phyloP scores from a whole-genome alignment of 2,888 invertebrate genomes.

The Pandemis cinnamomeana region DNA sequence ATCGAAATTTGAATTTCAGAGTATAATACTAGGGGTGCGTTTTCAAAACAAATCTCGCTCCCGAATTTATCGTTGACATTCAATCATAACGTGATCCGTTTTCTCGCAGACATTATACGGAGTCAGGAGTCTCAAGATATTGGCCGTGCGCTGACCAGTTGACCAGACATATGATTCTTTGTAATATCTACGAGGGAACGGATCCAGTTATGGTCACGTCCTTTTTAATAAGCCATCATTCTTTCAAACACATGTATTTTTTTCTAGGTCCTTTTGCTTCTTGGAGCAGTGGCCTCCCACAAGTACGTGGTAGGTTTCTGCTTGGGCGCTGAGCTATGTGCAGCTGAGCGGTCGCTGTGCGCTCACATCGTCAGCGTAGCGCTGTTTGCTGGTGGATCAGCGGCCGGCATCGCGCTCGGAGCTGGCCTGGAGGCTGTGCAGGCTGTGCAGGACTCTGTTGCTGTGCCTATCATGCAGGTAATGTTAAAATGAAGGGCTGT shows the following conservation, averaged over 20 bases:
- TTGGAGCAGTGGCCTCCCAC: conserved; percentile 90
- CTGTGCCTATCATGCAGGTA: conserved; percentile 87
- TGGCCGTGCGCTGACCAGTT: too few relatives aligned
- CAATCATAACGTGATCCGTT: too few relatives aligned
- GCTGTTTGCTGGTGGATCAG: conserved; percentile 88
- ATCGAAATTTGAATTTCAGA: too few relatives aligned
- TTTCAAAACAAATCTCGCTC: too few relatives aligned
- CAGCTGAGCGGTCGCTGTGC: conserved; percentile 70
- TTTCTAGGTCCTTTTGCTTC: conserved; percentile 86
- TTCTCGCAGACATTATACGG: too few relatives aligned
- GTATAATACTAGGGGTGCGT: too few relatives aligned
- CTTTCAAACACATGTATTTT: background rate
- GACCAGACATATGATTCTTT: too few relatives aligned
- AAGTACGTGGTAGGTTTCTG: conserved; percentile 93
- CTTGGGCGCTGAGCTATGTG: conserved; percentile 89
- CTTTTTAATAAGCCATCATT: background rate
- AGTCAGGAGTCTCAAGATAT: too few relatives aligned
- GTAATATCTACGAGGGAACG: too few relatives aligned
- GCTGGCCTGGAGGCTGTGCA: conserved; percentile 84
- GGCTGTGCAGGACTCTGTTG: conserved; percentile 71
- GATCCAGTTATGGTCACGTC: too few relatives aligned
- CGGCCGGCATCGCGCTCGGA: conserved; percentile 87
- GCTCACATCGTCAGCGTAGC: conserved; percentile 85
- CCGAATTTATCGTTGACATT: too few relatives aligned
- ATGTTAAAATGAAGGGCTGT: background rate